phyloP scores from a whole-genome alignment of 2,113 vertebrate genomes.

The Ellobius talpinus region DNA sequence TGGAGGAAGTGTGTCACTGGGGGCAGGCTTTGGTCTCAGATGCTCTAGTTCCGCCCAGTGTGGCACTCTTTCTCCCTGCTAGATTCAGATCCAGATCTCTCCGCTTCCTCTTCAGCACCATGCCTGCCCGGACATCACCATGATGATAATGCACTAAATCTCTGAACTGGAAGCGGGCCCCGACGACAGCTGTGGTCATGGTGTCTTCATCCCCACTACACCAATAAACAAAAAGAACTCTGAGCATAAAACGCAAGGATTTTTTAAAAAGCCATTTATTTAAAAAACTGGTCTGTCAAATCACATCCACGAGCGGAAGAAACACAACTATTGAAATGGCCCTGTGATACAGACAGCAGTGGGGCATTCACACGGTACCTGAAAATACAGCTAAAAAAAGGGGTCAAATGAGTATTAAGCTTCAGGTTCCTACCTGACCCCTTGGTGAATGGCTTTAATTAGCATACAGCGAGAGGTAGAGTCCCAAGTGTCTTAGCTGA shows the following conservation, averaged over 20 bases:
- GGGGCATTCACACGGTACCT: slow-evolving; percentile 88
- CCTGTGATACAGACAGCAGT: slow-evolving; percentile 85
- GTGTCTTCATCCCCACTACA: neutral
- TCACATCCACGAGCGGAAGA: slow-evolving; percentile 89
- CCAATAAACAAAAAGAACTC: slow-evolving; percentile 10
- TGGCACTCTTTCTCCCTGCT: neutral
- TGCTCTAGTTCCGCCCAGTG: neutral
- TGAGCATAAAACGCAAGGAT: slow-evolving; percentile 41
- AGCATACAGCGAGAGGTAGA: slow-evolving; percentile 86
- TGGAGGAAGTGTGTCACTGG: no score
- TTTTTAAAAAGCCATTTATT: slow-evolving; percentile 93
- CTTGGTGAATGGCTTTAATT: slow-evolving; percentile 86
- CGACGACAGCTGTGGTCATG: neutral
- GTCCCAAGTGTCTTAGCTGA: slow-evolving; percentile 87
- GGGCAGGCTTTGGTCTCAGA: neutral
- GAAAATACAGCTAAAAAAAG: slow-evolving; percentile 89
- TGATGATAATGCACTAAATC: neutral
- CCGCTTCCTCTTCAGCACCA: neutral
- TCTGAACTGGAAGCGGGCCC: neutral
- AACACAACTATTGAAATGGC: slow-evolving; percentile 87
- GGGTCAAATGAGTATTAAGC: slow-evolving; percentile 84
- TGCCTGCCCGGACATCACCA: neutral
- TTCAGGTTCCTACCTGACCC: slow-evolving; percentile 76
- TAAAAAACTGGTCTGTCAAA: slow-evolving; percentile 89
- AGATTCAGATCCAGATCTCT: neutral